Conservation (phyloP, 1,140 invertebrate species). For the Drosophila varians region DNA sequence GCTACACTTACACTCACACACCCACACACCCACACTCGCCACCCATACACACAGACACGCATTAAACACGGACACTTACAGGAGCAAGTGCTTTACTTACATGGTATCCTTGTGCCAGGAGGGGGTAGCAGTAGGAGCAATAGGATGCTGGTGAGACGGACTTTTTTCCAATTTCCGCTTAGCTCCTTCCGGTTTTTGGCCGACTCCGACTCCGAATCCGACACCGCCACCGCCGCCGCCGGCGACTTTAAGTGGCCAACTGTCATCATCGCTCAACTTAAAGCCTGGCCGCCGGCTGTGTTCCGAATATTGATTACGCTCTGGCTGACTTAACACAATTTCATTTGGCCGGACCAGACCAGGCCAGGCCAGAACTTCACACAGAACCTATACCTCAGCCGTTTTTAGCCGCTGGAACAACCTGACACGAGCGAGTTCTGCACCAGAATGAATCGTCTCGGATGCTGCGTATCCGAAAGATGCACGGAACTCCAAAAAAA, state of each 20-base stretch:
- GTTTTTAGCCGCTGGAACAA: conserved; percentile 42
- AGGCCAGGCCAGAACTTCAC: background rate
- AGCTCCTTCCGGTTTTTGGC: conserved; percentile 48
- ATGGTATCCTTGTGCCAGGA: conserved; percentile 21
- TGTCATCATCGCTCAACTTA: conserved; percentile 53
- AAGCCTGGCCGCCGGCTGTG: conserved; percentile 68
- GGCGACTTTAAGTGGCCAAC: conserved; percentile 58
- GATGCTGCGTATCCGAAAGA: conserved; percentile 68
- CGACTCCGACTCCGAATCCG: too few relatives aligned
- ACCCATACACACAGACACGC: conserved; percentile 3
- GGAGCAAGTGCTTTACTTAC: conserved; percentile 22
- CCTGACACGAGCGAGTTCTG: conserved; percentile 80
- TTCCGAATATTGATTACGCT: conserved; percentile 32
- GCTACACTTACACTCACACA: conserved; percentile 44
- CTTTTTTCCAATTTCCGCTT: conserved; percentile 71
- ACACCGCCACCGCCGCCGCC: conserved; percentile 32
- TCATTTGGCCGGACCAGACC: background rate
- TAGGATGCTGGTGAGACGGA: background rate
- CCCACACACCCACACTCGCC: background rate
- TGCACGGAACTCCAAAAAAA: conserved; percentile 5
- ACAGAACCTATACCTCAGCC: background rate
- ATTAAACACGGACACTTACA: conserved; percentile 9
- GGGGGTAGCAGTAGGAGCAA: too few relatives aligned
- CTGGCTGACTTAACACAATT: conserved; percentile 1
- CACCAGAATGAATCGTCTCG: conserved; percentile 77